Conservation (phyloP, 2,113 vertebrate species). For the Dicentrarchus labrax region DNA sequence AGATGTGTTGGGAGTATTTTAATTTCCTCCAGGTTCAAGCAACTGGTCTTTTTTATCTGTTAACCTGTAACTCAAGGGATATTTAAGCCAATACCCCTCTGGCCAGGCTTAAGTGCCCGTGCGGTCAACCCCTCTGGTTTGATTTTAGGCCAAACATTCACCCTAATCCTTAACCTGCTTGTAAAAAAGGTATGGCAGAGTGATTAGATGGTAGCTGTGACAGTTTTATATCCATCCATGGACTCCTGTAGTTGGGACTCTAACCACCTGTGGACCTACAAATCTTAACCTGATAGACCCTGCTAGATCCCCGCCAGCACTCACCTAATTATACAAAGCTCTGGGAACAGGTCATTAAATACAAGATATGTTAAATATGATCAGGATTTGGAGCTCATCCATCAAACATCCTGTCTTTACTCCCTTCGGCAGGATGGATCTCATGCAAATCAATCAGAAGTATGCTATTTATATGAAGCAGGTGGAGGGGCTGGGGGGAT, state of each 20-base stretch:
- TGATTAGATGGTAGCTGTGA: slow-evolving; percentile 1
- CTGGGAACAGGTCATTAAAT: slow-evolving; percentile 63
- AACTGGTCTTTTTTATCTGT: background rate
- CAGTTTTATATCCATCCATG: slow-evolving; percentile 1
- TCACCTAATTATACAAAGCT: slow-evolving; percentile 73
- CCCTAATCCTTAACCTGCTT: background rate
- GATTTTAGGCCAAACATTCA: slow-evolving; percentile 13
- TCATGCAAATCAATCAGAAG: slow-evolving; percentile 35
- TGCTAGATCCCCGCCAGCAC: slow-evolving; percentile 42
- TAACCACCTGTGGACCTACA: slow-evolving; percentile 10
- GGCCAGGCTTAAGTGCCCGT: background rate
- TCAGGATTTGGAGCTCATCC: slow-evolving; percentile 55
- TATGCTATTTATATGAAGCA: background rate
- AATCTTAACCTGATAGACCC: slow-evolving; percentile 34
- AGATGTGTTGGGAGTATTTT: background rate
- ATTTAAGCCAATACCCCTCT: background rate
- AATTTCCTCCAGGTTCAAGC: background rate
- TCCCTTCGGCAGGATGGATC: slow-evolving; percentile 21
- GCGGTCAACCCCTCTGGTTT: background rate
- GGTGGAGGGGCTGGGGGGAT: background rate
- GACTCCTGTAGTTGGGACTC: slow-evolving; percentile 7
- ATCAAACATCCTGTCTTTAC: slow-evolving; percentile 58
- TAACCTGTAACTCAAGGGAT: background rate
- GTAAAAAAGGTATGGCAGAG: background rate
- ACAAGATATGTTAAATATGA: slow-evolving; percentile 65